Evolutionary conservation across 2,888 invertebrate species (phyloP), one percentile per base, ranked within the genome.

Genomic region (Drosophila mercatorum): DNA sequence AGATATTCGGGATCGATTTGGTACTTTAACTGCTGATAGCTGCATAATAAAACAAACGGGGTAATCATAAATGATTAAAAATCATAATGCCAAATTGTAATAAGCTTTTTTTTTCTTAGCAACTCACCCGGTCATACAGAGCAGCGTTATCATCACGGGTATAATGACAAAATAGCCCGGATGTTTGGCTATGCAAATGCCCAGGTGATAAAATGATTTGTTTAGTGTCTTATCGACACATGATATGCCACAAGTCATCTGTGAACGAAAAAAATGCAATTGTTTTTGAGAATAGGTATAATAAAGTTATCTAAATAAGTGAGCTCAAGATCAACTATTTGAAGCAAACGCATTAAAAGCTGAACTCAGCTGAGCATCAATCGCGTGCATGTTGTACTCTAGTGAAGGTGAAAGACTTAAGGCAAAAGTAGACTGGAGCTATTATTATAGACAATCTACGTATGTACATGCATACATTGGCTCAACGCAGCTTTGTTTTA

Each of bases 1-100:
- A 98, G 94, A 93, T 98, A 98, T 92, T 98, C 98, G 0, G 98
- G 98, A 93, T 98, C 98, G 93, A 97, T 97, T 93, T 97, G 97
- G 93, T 97, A 97, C 91, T 96, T 94, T 68, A 98, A 94, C 92
- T 95, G 94, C 93, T 98, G 98, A 93, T 96, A 97, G 59, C 93
- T 93, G 73, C 28, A 58, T 68, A 65, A 41, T 5, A 49, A 41
- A 78, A 57, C 46, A 36, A 40, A 28, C 44, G 12, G 38, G 14
- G 34, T 22, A 12, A 31, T 28, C 0, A 43, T 40, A 47, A 69
- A 14, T 38, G 17, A 12, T 22, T 26, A 14, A 8, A 61, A n/a
- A 40, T 51, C 40, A 47, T 43, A 17, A 22, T 40, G 22, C 12
- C n/a, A 40, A 40, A 5, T 4, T 2, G 22, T n/a, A n/a, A 28